A percentile compares a stretch with the other conserved stretches of the same genome.
These are phyloP conservation scores for Drosophila affinis DNA, from an alignment of 2,888 invertebrate genomes.

Conservation along the genomic window DNA sequence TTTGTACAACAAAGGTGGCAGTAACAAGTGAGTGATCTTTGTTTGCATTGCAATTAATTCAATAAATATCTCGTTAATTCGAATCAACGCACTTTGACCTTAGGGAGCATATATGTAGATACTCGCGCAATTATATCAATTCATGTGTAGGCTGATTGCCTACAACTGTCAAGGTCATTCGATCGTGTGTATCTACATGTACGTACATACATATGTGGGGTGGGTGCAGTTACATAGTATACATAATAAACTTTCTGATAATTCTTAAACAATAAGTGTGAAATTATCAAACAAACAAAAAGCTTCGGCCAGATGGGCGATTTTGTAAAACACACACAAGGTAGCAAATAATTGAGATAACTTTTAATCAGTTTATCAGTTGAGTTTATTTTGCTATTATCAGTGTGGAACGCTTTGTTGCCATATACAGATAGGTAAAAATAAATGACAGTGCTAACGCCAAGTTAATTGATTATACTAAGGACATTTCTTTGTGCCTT, in stretches of 20 bases:
- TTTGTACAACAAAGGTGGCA: slow-evolving; percentile 82
- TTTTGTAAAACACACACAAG: not conserved
- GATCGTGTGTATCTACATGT: slow-evolving; percentile 2
- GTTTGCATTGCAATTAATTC: not conserved
- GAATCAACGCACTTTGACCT: slow-evolving; percentile 5
- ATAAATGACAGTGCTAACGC: not conserved
- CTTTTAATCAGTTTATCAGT: slow-evolving; percentile 15
- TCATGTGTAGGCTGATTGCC: not conserved
- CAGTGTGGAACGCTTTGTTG: slow-evolving; percentile 2
- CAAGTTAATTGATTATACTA: not conserved
- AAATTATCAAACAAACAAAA: not conserved
- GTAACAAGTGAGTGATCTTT: slow-evolving; percentile 82
- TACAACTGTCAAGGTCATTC: slow-evolving; percentile 24
- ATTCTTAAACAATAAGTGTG: too few relatives aligned
- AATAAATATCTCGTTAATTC: not conserved
- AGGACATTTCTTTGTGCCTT: not conserved
- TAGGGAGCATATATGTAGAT: slow-evolving; percentile 9
- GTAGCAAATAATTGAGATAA: slow-evolving; percentile 7
- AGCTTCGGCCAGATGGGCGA: not conserved
- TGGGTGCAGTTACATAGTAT: slow-evolving; percentile 7
- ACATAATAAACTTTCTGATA: not conserved
- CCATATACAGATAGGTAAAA: not conserved
- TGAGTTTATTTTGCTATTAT: slow-evolving; percentile 26
- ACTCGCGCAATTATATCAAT: not conserved
- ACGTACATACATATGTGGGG: slow-evolving; percentile 7